Evolutionary conservation across 1,140 invertebrate species (phyloP).

Genomic region (Dufourea novaeangliae): DNA sequence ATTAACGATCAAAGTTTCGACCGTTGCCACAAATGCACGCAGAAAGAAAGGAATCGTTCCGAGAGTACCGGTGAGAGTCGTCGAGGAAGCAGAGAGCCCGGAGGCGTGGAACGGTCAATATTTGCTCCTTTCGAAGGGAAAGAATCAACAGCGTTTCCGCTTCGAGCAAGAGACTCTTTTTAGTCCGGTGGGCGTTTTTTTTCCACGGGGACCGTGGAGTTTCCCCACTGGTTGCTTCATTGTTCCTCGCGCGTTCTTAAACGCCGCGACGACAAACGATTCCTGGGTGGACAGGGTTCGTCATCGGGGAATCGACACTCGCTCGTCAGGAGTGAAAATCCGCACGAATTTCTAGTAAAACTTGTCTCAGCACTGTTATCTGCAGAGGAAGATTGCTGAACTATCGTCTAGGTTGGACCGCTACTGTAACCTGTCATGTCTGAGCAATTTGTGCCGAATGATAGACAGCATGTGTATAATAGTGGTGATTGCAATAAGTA

Average conservation of each 20-base stretch:
- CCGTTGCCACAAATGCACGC: background rate
- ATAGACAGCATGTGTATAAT: no score
- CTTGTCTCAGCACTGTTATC: no score
- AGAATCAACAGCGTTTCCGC: slow-evolving; percentile 64
- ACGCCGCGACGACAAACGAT: background rate
- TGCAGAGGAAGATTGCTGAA: no score
- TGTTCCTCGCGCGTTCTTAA: background rate
- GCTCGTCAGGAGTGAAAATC: no score
- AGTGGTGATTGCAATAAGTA: no score
- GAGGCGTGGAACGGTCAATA: slow-evolving; percentile 69
- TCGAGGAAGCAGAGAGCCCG: slow-evolving; percentile 7
- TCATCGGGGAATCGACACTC: background rate
- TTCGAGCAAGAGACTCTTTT: slow-evolving; percentile 68
- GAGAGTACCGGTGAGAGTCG: slow-evolving; percentile 45
- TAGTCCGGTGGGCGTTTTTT: slow-evolving; percentile 49
- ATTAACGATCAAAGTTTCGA: slow-evolving; percentile 45
- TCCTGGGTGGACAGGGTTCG: background rate
- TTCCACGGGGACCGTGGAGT: slow-evolving; percentile 23
- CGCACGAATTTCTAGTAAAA: no score
- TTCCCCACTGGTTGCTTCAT: slow-evolving; percentile 52
- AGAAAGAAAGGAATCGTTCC: slow-evolving; percentile 16
- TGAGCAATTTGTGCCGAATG: no score
- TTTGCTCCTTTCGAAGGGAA: slow-evolving; percentile 63
- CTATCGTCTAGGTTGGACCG: no score
- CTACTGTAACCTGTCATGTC: no score